Percentiles rank a stretch among this genome's conserved stretches.
These are phyloP conservation scores for Drosophila anomelani DNA, from an alignment of 2,888 invertebrate genomes.

Conservation along the genomic window DNA sequence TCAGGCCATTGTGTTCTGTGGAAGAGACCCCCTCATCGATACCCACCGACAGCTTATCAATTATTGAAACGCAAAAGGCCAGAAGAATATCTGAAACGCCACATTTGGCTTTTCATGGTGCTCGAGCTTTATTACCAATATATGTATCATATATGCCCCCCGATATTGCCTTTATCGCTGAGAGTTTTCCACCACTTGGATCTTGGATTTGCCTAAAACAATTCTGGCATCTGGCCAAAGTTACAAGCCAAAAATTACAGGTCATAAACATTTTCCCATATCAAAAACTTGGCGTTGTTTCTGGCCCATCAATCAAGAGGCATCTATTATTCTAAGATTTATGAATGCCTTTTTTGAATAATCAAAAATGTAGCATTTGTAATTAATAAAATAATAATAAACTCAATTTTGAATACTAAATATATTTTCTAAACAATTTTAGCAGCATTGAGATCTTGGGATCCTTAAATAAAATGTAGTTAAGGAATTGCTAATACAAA, in stretches of 20 bases:
- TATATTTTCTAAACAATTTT: conserved; percentile 6
- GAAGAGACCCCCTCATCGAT: conserved; percentile 16
- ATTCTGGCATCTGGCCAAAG: conserved; percentile 42
- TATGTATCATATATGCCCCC: conserved; percentile 7
- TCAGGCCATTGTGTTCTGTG: conserved; percentile 3
- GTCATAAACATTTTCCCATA: not conserved
- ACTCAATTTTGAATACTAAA: no score
- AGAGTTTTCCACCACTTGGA: conserved; percentile 29
- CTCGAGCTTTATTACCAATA: conserved; percentile 18
- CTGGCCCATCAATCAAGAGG: conserved; percentile 18
- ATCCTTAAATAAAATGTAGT: not conserved
- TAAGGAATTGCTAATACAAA: not conserved
- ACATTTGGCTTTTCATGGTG: conserved; percentile 44
- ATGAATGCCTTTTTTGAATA: not conserved
- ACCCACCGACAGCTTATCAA: conserved; percentile 37
- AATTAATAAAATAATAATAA: no score
- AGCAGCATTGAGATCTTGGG: no score
- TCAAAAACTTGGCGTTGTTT: conserved; percentile 28
- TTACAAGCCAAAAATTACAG: conserved; percentile 11
- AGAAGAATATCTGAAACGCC: conserved; percentile 2
- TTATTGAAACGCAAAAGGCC: conserved; percentile 37
- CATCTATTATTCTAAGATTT: conserved; percentile 22
- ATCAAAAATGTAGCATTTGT: not conserved
- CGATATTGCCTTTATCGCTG: conserved; percentile 18
- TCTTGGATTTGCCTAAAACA: not conserved